Evolutionary conservation across 92 coral and sea anemone species (phyloP), one percentile per base, ranked within the genome.

Genomic region (Phenganax marumi): DNA sequence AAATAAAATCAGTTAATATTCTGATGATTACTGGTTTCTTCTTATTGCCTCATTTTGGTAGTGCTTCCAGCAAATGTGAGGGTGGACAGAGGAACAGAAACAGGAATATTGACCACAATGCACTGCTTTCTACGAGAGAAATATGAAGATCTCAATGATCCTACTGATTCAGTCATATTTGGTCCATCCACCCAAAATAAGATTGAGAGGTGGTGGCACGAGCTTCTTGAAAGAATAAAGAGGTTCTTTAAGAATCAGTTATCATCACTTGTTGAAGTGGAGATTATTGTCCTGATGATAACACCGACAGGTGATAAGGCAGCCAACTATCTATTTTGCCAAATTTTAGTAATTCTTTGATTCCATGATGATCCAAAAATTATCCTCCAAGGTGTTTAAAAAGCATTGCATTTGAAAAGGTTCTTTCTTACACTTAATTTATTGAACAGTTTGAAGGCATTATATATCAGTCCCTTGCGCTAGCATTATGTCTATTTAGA

Each of bases 141-240:
- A 51, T 76, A 76, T 87, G 92, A 84, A 64, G 92, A 83, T 81
- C 63, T 90, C 62, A 68, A 68, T 10, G 88, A 87, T 73, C 82
- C 83, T 33, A 84, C 84, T 73, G 86, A 89, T 43, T 60, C 85
- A 55, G 85, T 89, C 19, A 49, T 89, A 13, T 89, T 83, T 86
- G 88, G 90, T 18, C 92, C 92, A 54, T 89, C 92, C 21, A 89
- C 90, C 50, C 90, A 87, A 81, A 86, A 86, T 52, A 89, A 89
- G 68, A 83, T 89, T 64, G 88, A 89, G 53, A 60, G 84, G 26
- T 86, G 90, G 90, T 89, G 90, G 92, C 50, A 81, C 65, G 92
- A 89, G 18, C 81, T 89, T 25, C 74, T 89, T 52, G 88, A 87
- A 43, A 73, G 88, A 80, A 87, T 89, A 90, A 84, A 89, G 18